Conservation (phyloP, 2,888 invertebrate genomes). For the Drepana falcataria region DNA sequence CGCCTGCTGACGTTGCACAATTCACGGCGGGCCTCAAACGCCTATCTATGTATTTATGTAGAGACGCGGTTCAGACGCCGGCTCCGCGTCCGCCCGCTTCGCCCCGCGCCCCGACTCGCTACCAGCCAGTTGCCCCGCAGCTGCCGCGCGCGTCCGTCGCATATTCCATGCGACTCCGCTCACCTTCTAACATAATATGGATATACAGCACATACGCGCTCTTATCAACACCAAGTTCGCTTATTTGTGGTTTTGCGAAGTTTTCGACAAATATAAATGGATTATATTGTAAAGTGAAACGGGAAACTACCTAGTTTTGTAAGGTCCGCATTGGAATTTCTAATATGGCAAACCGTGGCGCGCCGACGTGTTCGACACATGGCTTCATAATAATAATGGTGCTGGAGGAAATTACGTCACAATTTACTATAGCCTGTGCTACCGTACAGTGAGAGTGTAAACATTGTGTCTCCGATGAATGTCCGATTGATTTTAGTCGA, state of each 20-base stretch:
- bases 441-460: slow-evolving; percentile 49
- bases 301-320: slow-evolving; percentile 49
- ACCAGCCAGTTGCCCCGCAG: slow-evolving; percentile 66
- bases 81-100: slow-evolving; percentile 29
- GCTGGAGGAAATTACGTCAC: slow-evolving; percentile 61
- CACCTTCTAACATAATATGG: slow-evolving; percentile 67
- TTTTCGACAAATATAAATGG: slow-evolving; percentile 75
- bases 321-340: slow-evolving; percentile 76
- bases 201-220: slow-evolving; percentile 73
- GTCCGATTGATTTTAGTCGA: slow-evolving; percentile 18
- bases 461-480: slow-evolving; percentile 27
- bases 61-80: slow-evolving; percentile 63
- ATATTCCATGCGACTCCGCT: slow-evolving; percentile 67
- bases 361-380: slow-evolving; percentile 76
- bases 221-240: slow-evolving; percentile 71
- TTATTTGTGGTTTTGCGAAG: slow-evolving; percentile 74
- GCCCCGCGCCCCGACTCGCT: slow-evolving; percentile 28
- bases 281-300: slow-evolving; percentile 75
- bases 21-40: slow-evolving; percentile 45
- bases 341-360: slow-evolving; percentile 63
- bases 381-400: slow-evolving; percentile 66
- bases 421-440: slow-evolving; percentile 39
- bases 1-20: slow-evolving; percentile 70
- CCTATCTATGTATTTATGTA: slow-evolving; percentile 16
- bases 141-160: slow-evolving; percentile 74